phyloP scores from a whole-genome alignment of 2,888 invertebrate species.

The Anarsia innoxiella region DNA sequence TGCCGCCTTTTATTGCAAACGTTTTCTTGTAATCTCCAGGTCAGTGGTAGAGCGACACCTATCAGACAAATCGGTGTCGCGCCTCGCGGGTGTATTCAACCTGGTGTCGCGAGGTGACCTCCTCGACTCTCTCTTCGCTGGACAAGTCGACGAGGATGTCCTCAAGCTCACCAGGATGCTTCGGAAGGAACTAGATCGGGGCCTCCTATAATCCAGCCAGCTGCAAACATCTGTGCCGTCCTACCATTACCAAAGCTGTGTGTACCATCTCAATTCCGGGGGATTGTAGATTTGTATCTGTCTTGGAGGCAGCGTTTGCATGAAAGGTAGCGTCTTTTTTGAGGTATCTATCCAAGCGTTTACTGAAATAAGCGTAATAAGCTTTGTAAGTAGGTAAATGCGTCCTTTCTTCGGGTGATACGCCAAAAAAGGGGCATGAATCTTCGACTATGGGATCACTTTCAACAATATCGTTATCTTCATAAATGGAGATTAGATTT shows the following conservation, averaged over 20 bases:
- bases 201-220: slow-evolving; percentile 52
- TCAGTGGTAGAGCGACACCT: slow-evolving; percentile 85
- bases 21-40: no score
- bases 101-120: slow-evolving; percentile 59
- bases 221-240: slow-evolving; percentile 45
- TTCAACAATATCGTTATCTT: slow-evolving; percentile 52
- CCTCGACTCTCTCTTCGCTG: slow-evolving; percentile 60
- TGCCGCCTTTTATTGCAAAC: no score
- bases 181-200: slow-evolving; percentile 62
- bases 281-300: slow-evolving; percentile 11
- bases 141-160: slow-evolving; percentile 60
- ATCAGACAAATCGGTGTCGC: slow-evolving; percentile 87
- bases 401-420: no score
- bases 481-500: slow-evolving; percentile 62
- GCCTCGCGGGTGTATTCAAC: slow-evolving; percentile 85
- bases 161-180: slow-evolving; percentile 62
- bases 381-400: no score
- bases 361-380: no score
- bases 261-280: slow-evolving; percentile 35
- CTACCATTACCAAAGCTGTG: slow-evolving; percentile 38
- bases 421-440: slow-evolving; percentile 5
- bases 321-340: background rate
- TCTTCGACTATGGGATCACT: slow-evolving; percentile 44
- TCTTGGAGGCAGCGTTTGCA: slow-evolving; percentile 1
- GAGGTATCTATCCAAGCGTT: background rate